Evolutionary conservation across 2,888 invertebrate genomes (phyloP).

Genomic region (Acleris literana): DNA sequence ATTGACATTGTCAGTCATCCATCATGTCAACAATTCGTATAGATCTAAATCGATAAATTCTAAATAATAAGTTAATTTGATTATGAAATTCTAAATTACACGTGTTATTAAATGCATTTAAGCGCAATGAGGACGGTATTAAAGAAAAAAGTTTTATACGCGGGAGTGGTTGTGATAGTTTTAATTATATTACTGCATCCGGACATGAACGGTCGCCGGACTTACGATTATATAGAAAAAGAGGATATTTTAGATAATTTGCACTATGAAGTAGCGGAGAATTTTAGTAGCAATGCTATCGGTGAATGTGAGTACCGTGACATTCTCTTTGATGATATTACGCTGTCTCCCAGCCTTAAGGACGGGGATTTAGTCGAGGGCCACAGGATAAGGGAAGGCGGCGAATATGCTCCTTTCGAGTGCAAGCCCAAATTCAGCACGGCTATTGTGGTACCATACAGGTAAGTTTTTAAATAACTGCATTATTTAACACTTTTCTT

Average conservation of each 20-base stretch:
- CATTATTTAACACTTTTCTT: neutral
- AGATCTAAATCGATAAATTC: conserved; percentile 11
- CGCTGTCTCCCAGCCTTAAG: conserved; percentile 57
- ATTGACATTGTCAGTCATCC: conserved; percentile 26
- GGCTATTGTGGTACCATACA: conserved; percentile 92
- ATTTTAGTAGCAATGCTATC: conserved; percentile 70
- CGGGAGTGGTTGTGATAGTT: conserved; percentile 49
- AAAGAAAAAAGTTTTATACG: conserved; percentile 64
- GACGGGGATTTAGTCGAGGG: conserved; percentile 68
- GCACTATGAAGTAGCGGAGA: conserved; percentile 64
- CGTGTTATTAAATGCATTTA: conserved; percentile 1
- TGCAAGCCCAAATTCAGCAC: conserved; percentile 85
- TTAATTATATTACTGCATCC: conserved; percentile 65
- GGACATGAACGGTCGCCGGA: conserved; percentile 55
- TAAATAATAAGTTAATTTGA: conserved; percentile 15
- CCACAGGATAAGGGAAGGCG: conserved; percentile 69
- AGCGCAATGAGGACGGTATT: conserved; percentile 57
- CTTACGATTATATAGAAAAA: conserved; percentile 75
- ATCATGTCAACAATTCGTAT: neutral
- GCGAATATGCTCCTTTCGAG: conserved; percentile 67
- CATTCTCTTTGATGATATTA: conserved; percentile 63
- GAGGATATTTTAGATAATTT: conserved; percentile 70
- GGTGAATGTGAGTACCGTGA: conserved; percentile 69
- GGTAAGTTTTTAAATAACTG: conserved; percentile 49
- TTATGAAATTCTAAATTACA: conserved; percentile 15